Evolutionary conservation across 2,797 vertebrate genomes (phyloP).

Genomic region (Manis pentadactyla): DNA sequence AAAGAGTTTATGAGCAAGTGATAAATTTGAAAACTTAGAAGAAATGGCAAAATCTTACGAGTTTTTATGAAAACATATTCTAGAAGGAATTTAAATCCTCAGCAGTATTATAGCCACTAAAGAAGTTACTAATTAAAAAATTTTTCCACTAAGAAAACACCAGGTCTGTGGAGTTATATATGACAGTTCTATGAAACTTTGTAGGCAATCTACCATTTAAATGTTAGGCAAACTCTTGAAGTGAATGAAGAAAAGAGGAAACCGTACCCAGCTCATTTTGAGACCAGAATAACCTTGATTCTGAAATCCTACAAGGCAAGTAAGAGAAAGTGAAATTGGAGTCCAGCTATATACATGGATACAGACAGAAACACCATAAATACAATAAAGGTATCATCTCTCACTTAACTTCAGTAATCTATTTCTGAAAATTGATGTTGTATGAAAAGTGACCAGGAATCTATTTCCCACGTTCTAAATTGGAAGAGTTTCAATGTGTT

Average conservation of each 20-base stretch:
- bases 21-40: neutral
- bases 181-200: neutral
- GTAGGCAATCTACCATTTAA: neutral
- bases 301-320: neutral
- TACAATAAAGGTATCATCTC: neutral
- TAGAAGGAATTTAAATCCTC: neutral
- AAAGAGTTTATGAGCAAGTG: neutral
- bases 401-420: neutral
- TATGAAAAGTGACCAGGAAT: neutral
- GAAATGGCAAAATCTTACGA: neutral
- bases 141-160: neutral
- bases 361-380: neutral
- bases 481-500: neutral
- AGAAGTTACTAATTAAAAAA: neutral
- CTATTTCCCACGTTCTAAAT: neutral
- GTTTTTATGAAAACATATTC: neutral
- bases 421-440: constrained; percentile 20
- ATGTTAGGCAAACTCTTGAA: neutral
- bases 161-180: neutral
- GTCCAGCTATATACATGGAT: neutral
- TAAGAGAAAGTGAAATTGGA: neutral
- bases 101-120: neutral
- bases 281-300: neutral
- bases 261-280: neutral
- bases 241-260: neutral